Base-by-base conservation (phyloP, 2,888 invertebrate genomes). In the Cheilosia urbana region DNA sequence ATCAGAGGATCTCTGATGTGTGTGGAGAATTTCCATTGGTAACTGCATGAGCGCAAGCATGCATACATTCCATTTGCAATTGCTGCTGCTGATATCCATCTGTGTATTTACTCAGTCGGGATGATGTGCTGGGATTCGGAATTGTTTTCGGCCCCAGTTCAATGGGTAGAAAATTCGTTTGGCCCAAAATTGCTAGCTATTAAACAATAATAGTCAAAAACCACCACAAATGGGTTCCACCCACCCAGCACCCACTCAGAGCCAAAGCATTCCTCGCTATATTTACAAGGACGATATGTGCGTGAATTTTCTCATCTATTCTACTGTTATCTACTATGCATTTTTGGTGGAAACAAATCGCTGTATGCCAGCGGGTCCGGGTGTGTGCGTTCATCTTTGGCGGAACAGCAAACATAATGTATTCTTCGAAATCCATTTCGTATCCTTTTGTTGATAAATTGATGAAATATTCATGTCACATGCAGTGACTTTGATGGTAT, bases 391-490 rank as follows among this genome's bases (percentile, higher is more conserved):
- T 65, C 73, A 73, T 85, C 76, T 51, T 80, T 80, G 66, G 42
- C 47, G 79, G 9, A 78, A 7, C 57, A 75, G 37, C 42, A 69
- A 82, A 76, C 65, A 51, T 76, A 57, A 57, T 42, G 47, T 66
- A 66, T 71, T 58, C 62, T 66, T 72, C 34, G 72, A 85, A 80
- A 81, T 77, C 76, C 85, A 72, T 76, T 81, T 72, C 79, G 62
- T 47, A 85, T 76, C 66, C 76, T 80, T 80, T 76, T 85, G 80
- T 72, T 85, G 80, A 77, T 81, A 77, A 85, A 85, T 85, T 85
- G 85, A 85, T 85, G 85, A 85, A 85, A 85, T 85, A 85, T 85
- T 85, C 85, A 85, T 81, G 85, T 81, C 85, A 85, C 85, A 85
- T 80, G 80, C 85, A 80, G 68, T 76, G 80, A 71, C 71, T 85